Conservation (phyloP, 2,888 invertebrate species). For the Tortricodes alternella region DNA sequence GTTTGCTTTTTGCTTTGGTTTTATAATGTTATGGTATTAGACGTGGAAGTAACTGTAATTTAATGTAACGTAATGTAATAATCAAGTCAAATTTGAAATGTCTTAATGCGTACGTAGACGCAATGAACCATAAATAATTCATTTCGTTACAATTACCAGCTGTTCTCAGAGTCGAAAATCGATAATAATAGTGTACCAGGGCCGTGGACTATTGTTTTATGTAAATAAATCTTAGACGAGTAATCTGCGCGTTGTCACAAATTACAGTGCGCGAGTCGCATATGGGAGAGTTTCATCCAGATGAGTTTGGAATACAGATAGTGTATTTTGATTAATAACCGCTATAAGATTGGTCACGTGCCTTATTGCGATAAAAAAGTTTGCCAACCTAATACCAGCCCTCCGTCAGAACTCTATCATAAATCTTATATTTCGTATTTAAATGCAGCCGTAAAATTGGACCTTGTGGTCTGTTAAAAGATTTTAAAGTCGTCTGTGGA, state of each 20-base stretch:
- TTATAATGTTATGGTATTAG: no score
- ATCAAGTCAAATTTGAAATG: neutral
- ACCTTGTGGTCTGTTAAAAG: no score
- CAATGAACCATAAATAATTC: slow-evolving; percentile 28
- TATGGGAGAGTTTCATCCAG: slow-evolving; percentile 44
- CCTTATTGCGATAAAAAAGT: no score
- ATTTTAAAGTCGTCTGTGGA: no score
- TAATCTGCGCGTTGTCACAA: slow-evolving; percentile 64
- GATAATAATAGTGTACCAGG: slow-evolving; percentile 54
- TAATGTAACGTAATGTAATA: no score
- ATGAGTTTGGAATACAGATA: slow-evolving; percentile 8
- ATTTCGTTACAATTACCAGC: slow-evolving; percentile 29
- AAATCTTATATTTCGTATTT: no score
- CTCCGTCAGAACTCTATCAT: no score
- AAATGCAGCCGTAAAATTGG: no score
- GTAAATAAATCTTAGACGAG: slow-evolving; percentile 72
- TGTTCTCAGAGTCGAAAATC: slow-evolving; percentile 44
- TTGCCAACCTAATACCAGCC: no score
- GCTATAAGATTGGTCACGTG: neutral
- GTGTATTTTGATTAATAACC: neutral
- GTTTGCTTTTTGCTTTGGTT: no score
- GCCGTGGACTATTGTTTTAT: slow-evolving; percentile 60
- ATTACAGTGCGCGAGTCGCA: slow-evolving; percentile 66
- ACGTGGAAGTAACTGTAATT: no score
- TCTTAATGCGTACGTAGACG: slow-evolving; percentile 13